These are phyloP conservation scores for Microtus richardsoni DNA, from an alignment of 2,113 vertebrate genomes.

Conservation along the genomic window DNA sequence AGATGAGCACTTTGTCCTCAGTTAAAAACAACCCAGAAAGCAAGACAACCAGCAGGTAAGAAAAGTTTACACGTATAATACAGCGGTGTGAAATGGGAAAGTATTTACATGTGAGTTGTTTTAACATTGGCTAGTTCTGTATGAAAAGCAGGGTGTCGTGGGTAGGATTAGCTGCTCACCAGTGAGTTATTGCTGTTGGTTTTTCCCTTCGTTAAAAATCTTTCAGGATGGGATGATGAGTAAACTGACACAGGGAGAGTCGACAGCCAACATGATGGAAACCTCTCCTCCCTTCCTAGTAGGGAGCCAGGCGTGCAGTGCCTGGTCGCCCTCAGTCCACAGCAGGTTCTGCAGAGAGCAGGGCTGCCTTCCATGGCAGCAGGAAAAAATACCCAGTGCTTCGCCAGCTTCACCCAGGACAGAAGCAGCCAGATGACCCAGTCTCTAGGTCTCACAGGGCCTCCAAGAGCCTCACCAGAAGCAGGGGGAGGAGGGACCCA, in stretches of 20 bases:
- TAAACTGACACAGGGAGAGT: conserved; percentile 85
- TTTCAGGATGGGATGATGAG: conserved; percentile 88
- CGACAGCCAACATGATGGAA: conserved; percentile 84
- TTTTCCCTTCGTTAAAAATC: conserved; percentile 86
- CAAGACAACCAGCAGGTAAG: conserved; percentile 91
- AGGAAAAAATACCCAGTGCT: fast-evolving
- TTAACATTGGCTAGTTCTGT: conserved; percentile 92
- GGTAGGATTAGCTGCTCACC: conserved; percentile 87
- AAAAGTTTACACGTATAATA: conserved; percentile 94
- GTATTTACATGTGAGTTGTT: conserved; percentile 93
- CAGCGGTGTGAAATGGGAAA: conserved; percentile 90
- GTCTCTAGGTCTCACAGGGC: not conserved
- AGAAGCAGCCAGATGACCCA: not conserved
- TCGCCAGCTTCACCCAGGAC: not conserved
- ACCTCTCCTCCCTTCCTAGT: conserved; percentile 81
- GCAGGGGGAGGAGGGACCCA: not conserved
- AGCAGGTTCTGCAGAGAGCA: not conserved
- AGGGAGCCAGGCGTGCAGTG: not conserved
- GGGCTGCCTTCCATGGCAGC: not conserved
- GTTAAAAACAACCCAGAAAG: conserved; percentile 91
- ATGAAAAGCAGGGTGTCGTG: conserved; percentile 84
- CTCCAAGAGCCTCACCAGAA: not conserved
- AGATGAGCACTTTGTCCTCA: conserved; percentile 74
- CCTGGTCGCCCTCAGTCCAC: not conserved
- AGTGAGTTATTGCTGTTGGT: conserved; percentile 96